phyloP scores from a whole-genome alignment of 2,888 invertebrate species.

The Eupeodes luniger region DNA sequence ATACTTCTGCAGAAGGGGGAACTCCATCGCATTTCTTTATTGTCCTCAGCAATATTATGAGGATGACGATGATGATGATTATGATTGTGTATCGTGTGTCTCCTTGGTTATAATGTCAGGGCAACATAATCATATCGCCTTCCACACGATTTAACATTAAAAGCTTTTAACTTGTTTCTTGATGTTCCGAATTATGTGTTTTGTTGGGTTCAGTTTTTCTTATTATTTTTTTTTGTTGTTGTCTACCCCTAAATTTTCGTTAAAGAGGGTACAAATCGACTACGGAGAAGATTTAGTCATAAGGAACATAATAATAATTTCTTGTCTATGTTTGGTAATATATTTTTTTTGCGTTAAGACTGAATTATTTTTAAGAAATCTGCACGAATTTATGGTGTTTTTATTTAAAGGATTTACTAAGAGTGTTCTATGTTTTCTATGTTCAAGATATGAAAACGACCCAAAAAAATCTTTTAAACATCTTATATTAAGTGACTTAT shows the following conservation, averaged over 20 bases:
- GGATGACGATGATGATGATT: not conserved
- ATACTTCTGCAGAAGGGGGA: constrained; percentile 26
- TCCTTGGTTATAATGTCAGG: constrained; percentile 73
- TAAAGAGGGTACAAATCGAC: constrained; percentile 39
- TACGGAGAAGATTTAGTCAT: constrained; percentile 19
- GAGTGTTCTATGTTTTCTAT: no score
- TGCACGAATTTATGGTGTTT: not conserved
- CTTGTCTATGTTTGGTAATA: constrained; percentile 39
- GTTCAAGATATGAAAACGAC: no score
- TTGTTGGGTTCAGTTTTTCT: not conserved
- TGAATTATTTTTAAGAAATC: constrained; percentile 24
- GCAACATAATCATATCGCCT: constrained; percentile 83
- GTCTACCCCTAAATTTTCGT: not conserved
- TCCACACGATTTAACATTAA: constrained; percentile 83
- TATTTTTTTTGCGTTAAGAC: not conserved
- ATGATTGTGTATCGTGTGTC: constrained; percentile 44
- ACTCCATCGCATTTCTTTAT: constrained; percentile 39
- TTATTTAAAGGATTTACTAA: not conserved
- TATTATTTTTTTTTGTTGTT: not conserved
- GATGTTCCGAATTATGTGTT: constrained; percentile 41
- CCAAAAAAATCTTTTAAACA: not conserved
- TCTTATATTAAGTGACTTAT: no score
- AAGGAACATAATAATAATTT: constrained; percentile 34
- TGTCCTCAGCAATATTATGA: not conserved
- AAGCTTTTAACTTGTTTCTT: constrained; percentile 71